A percentile compares a stretch with the other conserved stretches of the same genome.
phyloP scores from a whole-genome alignment of 2,888 invertebrate species.

The Scaptomyza cyrtandrae region DNA sequence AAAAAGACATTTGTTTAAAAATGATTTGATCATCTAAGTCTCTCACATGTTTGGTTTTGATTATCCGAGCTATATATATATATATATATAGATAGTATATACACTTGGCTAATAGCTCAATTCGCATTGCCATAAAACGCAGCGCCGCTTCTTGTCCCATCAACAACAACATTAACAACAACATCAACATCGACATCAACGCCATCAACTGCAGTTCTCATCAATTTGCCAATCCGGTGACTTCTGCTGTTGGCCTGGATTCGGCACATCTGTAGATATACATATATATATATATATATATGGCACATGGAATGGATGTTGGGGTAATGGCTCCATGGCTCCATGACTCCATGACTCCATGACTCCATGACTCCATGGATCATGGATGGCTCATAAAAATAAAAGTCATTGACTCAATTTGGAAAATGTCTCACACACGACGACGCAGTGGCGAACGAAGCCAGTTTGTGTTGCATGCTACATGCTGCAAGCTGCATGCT shows the following conservation, averaged over 20 bases:
- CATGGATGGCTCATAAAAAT: constrained; percentile 59
- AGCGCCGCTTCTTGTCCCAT: constrained; percentile 34
- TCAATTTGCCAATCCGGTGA: constrained; percentile 40
- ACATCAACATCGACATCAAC: not conserved
- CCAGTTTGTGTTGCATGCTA: not conserved
- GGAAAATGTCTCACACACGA: constrained; percentile 72
- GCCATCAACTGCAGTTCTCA: constrained; percentile 21
- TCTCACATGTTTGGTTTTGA: constrained; percentile 1
- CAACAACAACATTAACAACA: not conserved
- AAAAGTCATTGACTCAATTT: constrained; percentile 81
- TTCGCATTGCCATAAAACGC: constrained; percentile 63
- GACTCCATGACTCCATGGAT: constrained; percentile 3
- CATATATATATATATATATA: constrained; percentile 2
- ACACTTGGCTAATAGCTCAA: constrained; percentile 69
- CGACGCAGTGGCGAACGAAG: not conserved
- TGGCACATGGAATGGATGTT: constrained; percentile 3
- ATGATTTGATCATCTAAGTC: not conserved
- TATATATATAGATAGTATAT: not conserved
- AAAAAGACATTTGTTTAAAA: not conserved
- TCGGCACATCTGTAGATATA: constrained; percentile 27
- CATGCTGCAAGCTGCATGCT: constrained; percentile 1
- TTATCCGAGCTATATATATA: too few species aligned
- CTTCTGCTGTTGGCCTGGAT: constrained; percentile 35
- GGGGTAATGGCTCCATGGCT: constrained; percentile 12
- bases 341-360: not conserved